phyloP scores from a whole-genome alignment of 2,888 invertebrate genomes.

The Drosophila lacicola region DNA sequence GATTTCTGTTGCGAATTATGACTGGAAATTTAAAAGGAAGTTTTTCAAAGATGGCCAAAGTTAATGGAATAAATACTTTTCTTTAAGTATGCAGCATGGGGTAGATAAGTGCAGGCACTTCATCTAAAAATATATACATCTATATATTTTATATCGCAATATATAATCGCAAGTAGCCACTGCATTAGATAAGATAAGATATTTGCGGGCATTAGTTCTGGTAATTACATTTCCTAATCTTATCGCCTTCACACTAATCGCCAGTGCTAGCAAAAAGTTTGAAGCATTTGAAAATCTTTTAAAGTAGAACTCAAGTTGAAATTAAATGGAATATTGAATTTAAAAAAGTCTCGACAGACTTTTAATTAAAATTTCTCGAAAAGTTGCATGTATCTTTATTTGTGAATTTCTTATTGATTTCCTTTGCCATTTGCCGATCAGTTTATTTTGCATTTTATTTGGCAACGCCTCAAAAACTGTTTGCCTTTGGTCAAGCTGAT shows the following conservation, averaged over 20 bases:
- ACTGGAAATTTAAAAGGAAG: neutral
- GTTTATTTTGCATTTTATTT: slow-evolving; percentile 9
- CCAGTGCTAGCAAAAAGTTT: neutral
- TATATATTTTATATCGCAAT: neutral
- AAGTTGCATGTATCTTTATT: slow-evolving; percentile 10
- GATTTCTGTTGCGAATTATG: slow-evolving; percentile 17
- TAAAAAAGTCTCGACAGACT: neutral
- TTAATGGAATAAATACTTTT: no score
- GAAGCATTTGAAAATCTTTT: neutral
- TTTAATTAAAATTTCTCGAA: neutral
- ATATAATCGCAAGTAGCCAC: slow-evolving; percentile 2
- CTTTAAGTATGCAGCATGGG: no score
- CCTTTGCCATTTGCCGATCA: slow-evolving; percentile 28
- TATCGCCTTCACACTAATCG: slow-evolving; percentile 7
- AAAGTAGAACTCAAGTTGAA: neutral
- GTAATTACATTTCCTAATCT: neutral
- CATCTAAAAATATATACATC: slow-evolving; percentile 9
- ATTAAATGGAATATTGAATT: neutral
- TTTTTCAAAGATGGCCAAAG: no score
- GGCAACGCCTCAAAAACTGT: slow-evolving; percentile 25
- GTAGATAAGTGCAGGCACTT: slow-evolving; percentile 17
- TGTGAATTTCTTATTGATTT: slow-evolving; percentile 21
- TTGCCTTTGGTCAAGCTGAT: slow-evolving; percentile 19
- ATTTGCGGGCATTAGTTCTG: neutral
- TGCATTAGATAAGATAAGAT: slow-evolving; percentile 39